Conservation (phyloP, 2,797 vertebrate genomes). For the Protosalanx chinensis region DNA sequence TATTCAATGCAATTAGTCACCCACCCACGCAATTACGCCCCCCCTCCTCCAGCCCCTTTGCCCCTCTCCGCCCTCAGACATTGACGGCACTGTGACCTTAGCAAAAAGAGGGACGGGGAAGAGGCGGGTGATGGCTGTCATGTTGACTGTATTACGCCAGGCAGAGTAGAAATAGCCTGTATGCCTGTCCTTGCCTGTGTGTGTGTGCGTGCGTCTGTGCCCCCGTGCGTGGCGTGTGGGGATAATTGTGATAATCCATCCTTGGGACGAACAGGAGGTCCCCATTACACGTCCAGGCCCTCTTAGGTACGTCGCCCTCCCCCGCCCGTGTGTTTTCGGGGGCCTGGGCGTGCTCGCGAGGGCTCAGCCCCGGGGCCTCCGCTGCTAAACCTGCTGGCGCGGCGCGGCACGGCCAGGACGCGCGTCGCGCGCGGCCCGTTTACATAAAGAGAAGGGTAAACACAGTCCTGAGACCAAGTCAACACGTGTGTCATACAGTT, state of each 20-base stretch:
- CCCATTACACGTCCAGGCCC: slow-evolving; percentile 11
- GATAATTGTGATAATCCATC: slow-evolving; percentile 38
- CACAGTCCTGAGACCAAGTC: slow-evolving; percentile 43
- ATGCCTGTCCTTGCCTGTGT: slow-evolving; percentile 8
- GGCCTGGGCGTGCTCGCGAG: not conserved
- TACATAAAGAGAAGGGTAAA: slow-evolving; percentile 56
- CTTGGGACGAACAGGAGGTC: slow-evolving; percentile 24
- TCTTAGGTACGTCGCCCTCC: slow-evolving; percentile 23
- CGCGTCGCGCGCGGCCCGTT: slow-evolving; percentile 31
- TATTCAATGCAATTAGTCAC: slow-evolving; percentile 62
- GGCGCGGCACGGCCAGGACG: slow-evolving; percentile 9
- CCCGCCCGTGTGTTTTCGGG: slow-evolving; percentile 12
- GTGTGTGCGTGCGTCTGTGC: slow-evolving; percentile 1
- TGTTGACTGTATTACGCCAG: slow-evolving; percentile 36
- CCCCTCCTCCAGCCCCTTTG: not conserved
- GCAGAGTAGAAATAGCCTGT: slow-evolving; percentile 6
- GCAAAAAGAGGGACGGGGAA: slow-evolving; percentile 17
- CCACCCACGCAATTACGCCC: slow-evolving; percentile 55
- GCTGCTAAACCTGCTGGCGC: slow-evolving; percentile 20
- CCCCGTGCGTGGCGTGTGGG: slow-evolving; percentile 27
- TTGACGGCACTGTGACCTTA: not conserved
- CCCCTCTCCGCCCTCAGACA: not conserved
- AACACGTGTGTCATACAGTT: slow-evolving; percentile 51
- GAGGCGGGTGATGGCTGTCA: slow-evolving; percentile 14
- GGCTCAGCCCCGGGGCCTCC: slow-evolving; percentile 15